phyloP scores from a whole-genome alignment of 2,113 vertebrate genomes.

The Osmerus mordax region DNA sequence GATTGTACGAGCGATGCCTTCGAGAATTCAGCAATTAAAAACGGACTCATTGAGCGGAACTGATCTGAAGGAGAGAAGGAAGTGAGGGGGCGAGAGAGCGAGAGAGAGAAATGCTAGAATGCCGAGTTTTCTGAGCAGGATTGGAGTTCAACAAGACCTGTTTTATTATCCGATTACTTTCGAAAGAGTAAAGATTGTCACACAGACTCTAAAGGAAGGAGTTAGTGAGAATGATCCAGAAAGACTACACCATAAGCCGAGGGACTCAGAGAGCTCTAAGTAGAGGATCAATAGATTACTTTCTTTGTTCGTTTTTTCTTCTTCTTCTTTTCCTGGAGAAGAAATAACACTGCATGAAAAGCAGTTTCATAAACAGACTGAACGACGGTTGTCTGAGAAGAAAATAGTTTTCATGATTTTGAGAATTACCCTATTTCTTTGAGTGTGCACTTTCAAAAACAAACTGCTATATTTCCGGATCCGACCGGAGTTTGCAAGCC shows the following conservation, averaged over 20 bases:
- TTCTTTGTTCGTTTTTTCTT: constrained; percentile 37
- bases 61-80: constrained; percentile 44
- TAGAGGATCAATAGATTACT: constrained; percentile 19
- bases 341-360: constrained; percentile 54
- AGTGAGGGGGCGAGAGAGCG: constrained; percentile 26
- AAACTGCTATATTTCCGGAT: constrained; percentile 40
- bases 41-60: constrained; percentile 57
- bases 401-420: constrained; percentile 41
- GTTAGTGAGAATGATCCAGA: constrained; percentile 32
- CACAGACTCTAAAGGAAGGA: constrained; percentile 28
- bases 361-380: constrained; percentile 52
- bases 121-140: constrained; percentile 33
- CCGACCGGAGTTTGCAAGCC: constrained; percentile 57
- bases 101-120: constrained; percentile 21
- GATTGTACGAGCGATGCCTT: constrained; percentile 73
- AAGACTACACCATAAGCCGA: constrained; percentile 38
- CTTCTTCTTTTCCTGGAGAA: constrained; percentile 38
- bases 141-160: constrained; percentile 21
- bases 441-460: constrained; percentile 54
- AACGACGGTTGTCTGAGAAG: constrained; percentile 34
- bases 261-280: constrained; percentile 27
- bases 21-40: constrained; percentile 71
- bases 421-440: constrained; percentile 12
- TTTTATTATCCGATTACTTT: constrained; percentile 39
- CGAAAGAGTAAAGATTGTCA: constrained; percentile 34